Base-by-base conservation (phyloP, 1,140 invertebrate genomes). In the Propsilocerus akamusi region DNA sequence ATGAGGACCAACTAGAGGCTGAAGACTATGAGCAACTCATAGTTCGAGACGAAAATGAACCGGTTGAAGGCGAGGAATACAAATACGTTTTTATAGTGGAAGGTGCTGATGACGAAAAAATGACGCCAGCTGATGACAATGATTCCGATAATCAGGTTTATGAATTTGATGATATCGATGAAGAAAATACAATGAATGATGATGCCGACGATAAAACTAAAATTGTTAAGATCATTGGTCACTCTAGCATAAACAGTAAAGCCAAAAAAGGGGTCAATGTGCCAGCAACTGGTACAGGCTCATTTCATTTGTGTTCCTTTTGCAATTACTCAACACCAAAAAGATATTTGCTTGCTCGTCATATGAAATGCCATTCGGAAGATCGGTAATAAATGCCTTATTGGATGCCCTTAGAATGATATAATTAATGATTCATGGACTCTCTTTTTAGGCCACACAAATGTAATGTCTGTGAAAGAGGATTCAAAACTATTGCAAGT, bases 281-380 rank as follows among this genome's bases (percentile, higher is more conserved):
- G 10, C 6, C 37, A 17, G 11, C 6, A 26, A 14, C 37, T 6
- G 25, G 11, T n/a, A 17, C 24, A 26, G n/a, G n/a, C 5, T 76
- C 81, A 62, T 74, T 78, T 37, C 80, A 85, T 57, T 83, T 85
- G 75, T 94, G 90, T 62, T 84, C 81, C 56, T 90, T 90, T 58
- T 95, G 90, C 64, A 84, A 85, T 59, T 94, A 94, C 62, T 88
- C 84, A 1, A 87, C 83, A 64, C 79, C 83, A 1, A 93, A 93
- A 66, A 72, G 81, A 54, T 95, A 93, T 61, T 68, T 97, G 3
- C 68, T 98, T 4, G 81, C 88, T 0, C 74, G 93, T 0, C 94
- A 98, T 60, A 90, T 96, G 85, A 95, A 93, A 62, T 86, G 85
- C 2, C 94, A 98, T 67, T 94, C 88, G 0, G 88, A 93, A 60